These are phyloP conservation scores for Romanogobio albipinnatus DNA, from an alignment of 2,113 vertebrate genomes.

Conservation along the genomic window DNA sequence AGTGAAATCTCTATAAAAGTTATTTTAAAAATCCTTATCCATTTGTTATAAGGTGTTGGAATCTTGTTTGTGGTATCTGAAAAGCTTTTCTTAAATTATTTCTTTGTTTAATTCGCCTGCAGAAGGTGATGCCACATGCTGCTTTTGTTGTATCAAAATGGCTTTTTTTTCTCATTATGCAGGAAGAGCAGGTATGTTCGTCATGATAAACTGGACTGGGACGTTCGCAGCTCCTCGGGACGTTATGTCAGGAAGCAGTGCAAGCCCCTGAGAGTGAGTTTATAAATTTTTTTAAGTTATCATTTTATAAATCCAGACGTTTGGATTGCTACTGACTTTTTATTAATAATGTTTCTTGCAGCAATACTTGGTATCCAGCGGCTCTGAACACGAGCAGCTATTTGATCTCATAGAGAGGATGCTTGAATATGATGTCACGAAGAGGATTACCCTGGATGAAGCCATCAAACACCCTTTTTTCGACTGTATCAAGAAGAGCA, in stretches of 20 bases:
- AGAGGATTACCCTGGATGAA: constrained; percentile 89
- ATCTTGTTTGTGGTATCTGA: background rate
- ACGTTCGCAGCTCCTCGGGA: constrained; percentile 82
- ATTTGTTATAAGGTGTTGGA: no score
- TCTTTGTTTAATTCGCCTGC: background rate
- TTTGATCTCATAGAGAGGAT: constrained; percentile 90
- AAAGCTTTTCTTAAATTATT: background rate
- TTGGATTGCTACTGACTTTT: background rate
- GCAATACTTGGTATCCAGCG: constrained; percentile 83
- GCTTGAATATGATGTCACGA: constrained; percentile 87
- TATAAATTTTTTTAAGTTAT: background rate
- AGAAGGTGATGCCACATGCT: background rate
- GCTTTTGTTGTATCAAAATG: background rate
- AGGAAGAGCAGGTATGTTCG: constrained; percentile 87
- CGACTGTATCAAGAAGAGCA: constrained; percentile 75
- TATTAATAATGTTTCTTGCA: constrained; percentile 51
- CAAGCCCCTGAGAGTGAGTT: constrained; percentile 86
- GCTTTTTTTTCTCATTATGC: background rate
- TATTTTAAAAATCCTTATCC: background rate
- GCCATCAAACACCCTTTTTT: constrained; percentile 92
- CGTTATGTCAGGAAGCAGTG: constrained; percentile 84
- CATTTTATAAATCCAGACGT: background rate
- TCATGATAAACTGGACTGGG: constrained; percentile 84
- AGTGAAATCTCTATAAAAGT: no score
- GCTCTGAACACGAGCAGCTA: constrained; percentile 82